Percentiles rank a stretch among this genome's conserved stretches.
Conservation (phyloP, 2,888 invertebrate species). For the Neelides folsomi region DNA sequence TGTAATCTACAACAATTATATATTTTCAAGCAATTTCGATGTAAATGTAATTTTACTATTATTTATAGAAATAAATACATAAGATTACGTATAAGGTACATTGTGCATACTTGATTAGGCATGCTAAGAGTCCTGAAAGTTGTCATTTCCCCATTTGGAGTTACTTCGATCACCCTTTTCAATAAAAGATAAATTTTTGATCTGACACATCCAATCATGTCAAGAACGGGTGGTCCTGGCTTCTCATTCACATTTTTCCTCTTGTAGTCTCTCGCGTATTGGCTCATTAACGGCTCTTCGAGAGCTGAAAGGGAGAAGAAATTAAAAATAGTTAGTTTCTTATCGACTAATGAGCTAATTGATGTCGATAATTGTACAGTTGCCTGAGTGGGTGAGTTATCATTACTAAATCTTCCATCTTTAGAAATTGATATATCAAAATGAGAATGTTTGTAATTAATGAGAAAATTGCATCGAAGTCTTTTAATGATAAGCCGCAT, state of each 20-base stretch:
- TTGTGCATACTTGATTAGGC: constrained; percentile 24
- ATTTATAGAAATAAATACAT: background rate
- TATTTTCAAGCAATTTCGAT: background rate
- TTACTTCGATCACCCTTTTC: constrained; percentile 22
- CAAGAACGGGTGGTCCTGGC: constrained; percentile 15
- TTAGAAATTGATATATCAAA: too few species aligned
- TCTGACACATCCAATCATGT: constrained; percentile 20
- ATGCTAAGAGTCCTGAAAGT: constrained; percentile 24
- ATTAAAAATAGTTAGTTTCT: background rate
- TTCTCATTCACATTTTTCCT: background rate
- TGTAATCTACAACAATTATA: constrained; percentile 15
- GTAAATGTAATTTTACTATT: background rate
- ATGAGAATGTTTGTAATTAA: too few species aligned
- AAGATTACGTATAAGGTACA: background rate
- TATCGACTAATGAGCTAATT: too few species aligned
- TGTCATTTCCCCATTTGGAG: constrained; percentile 22
- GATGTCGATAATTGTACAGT: too few species aligned
- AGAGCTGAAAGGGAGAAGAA: constrained; percentile 13
- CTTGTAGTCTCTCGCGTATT: constrained; percentile 19
- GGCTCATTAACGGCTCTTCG: constrained; percentile 22
- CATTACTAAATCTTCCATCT: too few species aligned
- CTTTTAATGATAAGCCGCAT: too few species aligned
- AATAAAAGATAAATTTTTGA: constrained; percentile 28
- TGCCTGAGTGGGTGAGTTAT: too few species aligned
- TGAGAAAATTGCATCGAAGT: too few species aligned